Evolutionary conservation across 2,113 vertebrate species (phyloP).

Genomic region (Rallus limicola): DNA sequence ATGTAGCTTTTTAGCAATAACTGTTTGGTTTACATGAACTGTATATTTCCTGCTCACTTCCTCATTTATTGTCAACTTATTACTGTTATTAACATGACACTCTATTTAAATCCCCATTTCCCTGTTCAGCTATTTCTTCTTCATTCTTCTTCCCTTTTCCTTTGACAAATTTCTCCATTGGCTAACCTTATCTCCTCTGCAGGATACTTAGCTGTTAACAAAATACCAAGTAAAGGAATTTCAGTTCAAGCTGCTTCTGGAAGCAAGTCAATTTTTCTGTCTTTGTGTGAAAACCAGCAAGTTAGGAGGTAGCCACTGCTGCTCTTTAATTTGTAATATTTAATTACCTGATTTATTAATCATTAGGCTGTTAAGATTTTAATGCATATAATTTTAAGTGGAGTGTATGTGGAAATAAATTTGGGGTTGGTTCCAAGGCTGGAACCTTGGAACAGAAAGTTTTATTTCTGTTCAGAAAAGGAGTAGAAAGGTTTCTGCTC

Average conservation of each 20-base stretch:
- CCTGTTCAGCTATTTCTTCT: background rate
- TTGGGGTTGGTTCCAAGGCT: accelerated
- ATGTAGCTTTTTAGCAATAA: background rate
- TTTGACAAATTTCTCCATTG: background rate
- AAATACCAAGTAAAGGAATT: background rate
- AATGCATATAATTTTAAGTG: background rate
- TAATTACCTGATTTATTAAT: background rate
- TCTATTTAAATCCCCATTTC: background rate
- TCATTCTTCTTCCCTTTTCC: background rate
- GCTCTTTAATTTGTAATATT: background rate
- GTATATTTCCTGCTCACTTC: background rate
- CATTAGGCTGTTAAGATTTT: background rate
- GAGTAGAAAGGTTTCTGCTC: no score
- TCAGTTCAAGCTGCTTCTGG: background rate
- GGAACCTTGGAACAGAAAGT: no score
- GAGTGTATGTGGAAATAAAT: background rate
- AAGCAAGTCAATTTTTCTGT: background rate
- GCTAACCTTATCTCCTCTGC: background rate
- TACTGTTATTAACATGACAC: background rate
- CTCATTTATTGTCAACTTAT: background rate
- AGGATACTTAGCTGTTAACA: background rate
- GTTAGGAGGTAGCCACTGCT: background rate
- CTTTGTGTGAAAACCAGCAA: background rate
- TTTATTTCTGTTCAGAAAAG: no score
- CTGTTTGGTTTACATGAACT: background rate